Percentiles rank a stretch among this genome's conserved stretches.
phyloP scores from a whole-genome alignment of 1,140 invertebrate genomes.

The Drosophila oshimai region DNA sequence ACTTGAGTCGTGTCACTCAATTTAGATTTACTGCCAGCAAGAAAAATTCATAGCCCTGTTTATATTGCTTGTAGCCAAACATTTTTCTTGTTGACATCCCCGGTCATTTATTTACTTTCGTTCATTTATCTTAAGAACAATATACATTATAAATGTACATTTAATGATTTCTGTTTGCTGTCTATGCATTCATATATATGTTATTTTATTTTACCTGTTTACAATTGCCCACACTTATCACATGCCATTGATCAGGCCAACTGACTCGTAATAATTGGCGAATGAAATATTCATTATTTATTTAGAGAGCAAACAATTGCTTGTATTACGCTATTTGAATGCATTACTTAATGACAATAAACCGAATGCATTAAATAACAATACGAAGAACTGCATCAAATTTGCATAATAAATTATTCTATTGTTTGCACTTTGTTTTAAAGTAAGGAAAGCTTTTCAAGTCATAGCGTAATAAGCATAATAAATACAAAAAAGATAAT shows the following conservation, averaged over 20 bases:
- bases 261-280: constrained; percentile 22
- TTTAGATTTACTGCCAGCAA: constrained; percentile 42
- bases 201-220: neutral
- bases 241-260: constrained; percentile 5
- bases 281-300: constrained; percentile 19
- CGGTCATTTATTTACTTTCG: constrained; percentile 21
- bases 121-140: constrained; percentile 11
- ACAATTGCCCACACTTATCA: constrained; percentile 26
- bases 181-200: neutral
- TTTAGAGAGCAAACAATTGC: neutral
- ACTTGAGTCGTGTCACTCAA: constrained; percentile 40
- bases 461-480: no score
- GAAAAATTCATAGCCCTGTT: constrained; percentile 45
- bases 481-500: no score
- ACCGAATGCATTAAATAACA: neutral
- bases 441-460: neutral
- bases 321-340: neutral
- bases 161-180: neutral
- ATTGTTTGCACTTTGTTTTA: neutral
- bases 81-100: constrained; percentile 44
- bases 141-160: no score
- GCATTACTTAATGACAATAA: neutral
- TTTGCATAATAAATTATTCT: neutral
- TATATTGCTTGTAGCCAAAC: constrained; percentile 48
- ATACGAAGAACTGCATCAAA: neutral